Base-by-base conservation (phyloP, 2,113 vertebrate genomes). In the Rhinolophus sinicus region DNA sequence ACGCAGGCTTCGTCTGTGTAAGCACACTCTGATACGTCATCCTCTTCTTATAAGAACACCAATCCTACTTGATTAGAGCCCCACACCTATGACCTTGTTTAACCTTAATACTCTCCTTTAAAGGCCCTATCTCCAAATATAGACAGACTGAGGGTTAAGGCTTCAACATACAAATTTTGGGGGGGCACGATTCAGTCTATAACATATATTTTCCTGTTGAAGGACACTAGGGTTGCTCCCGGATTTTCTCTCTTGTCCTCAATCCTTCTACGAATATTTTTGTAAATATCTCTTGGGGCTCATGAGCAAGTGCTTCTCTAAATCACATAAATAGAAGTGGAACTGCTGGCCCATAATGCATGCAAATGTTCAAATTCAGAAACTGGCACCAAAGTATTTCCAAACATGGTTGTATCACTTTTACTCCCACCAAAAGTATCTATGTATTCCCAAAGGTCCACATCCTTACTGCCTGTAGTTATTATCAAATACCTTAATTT, bases 311-410 rank as follows among this genome's bases (percentile, higher is more conserved):
- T 44, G 0, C 65, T 90, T 95, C 56, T 64, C 47, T 84, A 77
- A 87, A 87, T 78, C 28, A 88, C 7, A 52, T 75, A 91, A 92
- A 35, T 65, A 69, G 40, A 96, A 58, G 30, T 80, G 40, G 38
- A 90, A 80, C 30, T 56, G 16, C 44, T 80, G 12, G 18, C 33
- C 65, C 35, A 56, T 6, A 81, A 85, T 24, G 50, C 38, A 62
- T 21, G 21, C 65, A 86, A 82, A 30, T 77, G 38, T 87, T 93
- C 60, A 78, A 77, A 94, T 70, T 88, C 50, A 58, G 52, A 88
- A 78, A 75, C 40, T 67, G 69, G 62, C 56, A 69, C 28, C 54
- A 88, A 64, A 62, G 47, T 35, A 84, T 69, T 83, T 87, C 54
- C 40, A 56, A 73, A 38, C 28, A 54, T 35, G 82, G 8, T 15